Evolutionary conservation across 2,888 invertebrate species (phyloP), one percentile per base, ranked within the genome.

Genomic region (Diabrotica balteata): DNA sequence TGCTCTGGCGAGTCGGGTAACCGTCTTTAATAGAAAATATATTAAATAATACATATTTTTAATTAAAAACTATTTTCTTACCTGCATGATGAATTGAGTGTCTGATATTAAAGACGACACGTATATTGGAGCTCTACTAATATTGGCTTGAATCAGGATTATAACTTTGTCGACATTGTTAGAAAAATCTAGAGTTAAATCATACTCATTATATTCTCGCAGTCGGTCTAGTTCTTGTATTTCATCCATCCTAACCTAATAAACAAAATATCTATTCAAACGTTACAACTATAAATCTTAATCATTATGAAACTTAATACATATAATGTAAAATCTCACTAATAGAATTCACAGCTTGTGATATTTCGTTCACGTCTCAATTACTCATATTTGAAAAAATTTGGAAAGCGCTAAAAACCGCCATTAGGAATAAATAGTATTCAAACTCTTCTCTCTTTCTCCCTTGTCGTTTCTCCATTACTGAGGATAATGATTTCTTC

Each of bases 81-180:
- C 93, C 89, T 96, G 95, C 75, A 92, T 92, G 46, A 97, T 92
- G 82, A 96, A 97, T 62, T 93, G 90, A 79, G 92, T 89, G 85
- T 97, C 97, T 0, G 96, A 96, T 73, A 93, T 89, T 46, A 97
- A 85, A 0, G 97, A 96, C 73, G 96, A 94, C 0, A 91, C 90
- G 72, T 92, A 91, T 4, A 98, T 90, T 58, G 88, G 88, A 8
- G 92, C 93, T 64, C 94, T 87, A 0, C 95, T 95, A 59, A 99
- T 87, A 81, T 91, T 95, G 0, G 95, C 92, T 84, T 97, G 97
- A 77, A 99, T 88, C 10, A 99, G 86, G 74, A 97, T 95, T 84
- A 97, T 97, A 47, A 97, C 97, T 89, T 98, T 98, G 77, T 96
- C 97, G 77, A 95, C 91, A 11, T 95, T 89, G 81, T 96, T 95